Evolutionary conservation across 2,888 invertebrate species (phyloP), one percentile per base, ranked within the genome.

Genomic region (Sericinus montela): DNA sequence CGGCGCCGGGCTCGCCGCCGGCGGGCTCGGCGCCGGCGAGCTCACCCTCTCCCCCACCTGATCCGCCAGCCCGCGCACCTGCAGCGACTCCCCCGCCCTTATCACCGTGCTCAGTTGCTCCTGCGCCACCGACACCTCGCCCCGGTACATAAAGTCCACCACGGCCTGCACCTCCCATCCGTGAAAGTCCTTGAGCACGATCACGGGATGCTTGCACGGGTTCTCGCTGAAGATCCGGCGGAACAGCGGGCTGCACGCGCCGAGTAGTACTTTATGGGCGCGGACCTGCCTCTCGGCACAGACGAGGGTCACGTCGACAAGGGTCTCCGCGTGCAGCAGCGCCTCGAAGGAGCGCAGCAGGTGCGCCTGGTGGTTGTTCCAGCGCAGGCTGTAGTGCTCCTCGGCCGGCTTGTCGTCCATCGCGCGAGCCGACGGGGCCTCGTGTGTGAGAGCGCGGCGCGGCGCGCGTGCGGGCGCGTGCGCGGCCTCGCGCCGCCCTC

Each of bases 321-420:
- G 91, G 7, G 94, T 93, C 85, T 96, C 96, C 15, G 94, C 94
- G 71, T 96, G 95, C 55, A 97, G 91, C 54, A 97, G 91, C n/a
- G 94, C 93, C 72, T 96, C 97, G 85, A 97, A 97, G 44, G 97
- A 94, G 67, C 94, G 92, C 62, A 97, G 91, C 72, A 97, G 93
- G 81, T 97, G 96, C 62, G 92, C 92, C 79, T 95, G 96, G 90
- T 97, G 97, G 90, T 97, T 97, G 91, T 96, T 96, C 97, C 97
- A 97, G 83, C 96, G 92, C 71, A 97, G 91, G 75, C 96, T 96
- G 87, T 96, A 97, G 82, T 96, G 96, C 75, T 96, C 95, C 84
- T 95, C 89, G 69, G 75, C 70, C 63, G 80, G 67, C 69, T 87
- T 87, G 75, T 85, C 85, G 83, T 84, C 87, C 87, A 88, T 88